Base-by-base conservation (phyloP, 2,113 vertebrate species). In the Microtus pennsylvanicus region DNA sequence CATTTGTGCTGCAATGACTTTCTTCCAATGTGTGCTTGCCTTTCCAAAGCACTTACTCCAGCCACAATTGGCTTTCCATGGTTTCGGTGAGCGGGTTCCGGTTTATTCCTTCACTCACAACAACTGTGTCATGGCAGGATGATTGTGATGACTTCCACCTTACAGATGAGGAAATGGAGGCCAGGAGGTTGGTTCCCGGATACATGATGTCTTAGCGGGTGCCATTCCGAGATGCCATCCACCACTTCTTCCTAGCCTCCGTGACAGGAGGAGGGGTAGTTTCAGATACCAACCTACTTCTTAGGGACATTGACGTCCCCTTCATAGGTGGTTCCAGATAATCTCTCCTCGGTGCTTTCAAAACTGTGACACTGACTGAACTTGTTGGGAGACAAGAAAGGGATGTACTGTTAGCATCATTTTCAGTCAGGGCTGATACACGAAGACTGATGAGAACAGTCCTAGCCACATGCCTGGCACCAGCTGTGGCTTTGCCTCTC, bases 101-200 rank as follows among this genome's bases (percentile, higher is more conserved):
- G 77, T 92, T 85, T 26, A n/a, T 19, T 42, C 47, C 28, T 17
- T 94, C 33, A 83, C 42, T 67, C 22, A 78, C 55, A 12, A 61
- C 3, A 45, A 13, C 69, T 65, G 3, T 1, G 6, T 17, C 42
- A 10, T 38, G 42, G 4, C 0, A 0, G 45, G 30, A 3, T 45
- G 38, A 22, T 2, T 38, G 16, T 5, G n/a, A 30, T 74, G 50
- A 74, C 19, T 1, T 76, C 45, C 10, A 0, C 47, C 87, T 94
- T 58, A 89, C 5, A 83, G 30, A 55, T 47, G 7, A 55, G n/a
- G 42, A 42, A 5, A 47, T 6, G 24, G 63, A 90, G 50, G 65
- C 42, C 38, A 28, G 86, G 6, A 45, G 4, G 4, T 33, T 69
- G 28, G 87, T 50, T 35, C 19, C 61, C 10, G 7, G 9, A 28